These are phyloP conservation scores for Theonella swinhoei DNA, from an alignment of 37 sponge, comb jelly and placozoan genomes.

Conservation along the genomic window DNA sequence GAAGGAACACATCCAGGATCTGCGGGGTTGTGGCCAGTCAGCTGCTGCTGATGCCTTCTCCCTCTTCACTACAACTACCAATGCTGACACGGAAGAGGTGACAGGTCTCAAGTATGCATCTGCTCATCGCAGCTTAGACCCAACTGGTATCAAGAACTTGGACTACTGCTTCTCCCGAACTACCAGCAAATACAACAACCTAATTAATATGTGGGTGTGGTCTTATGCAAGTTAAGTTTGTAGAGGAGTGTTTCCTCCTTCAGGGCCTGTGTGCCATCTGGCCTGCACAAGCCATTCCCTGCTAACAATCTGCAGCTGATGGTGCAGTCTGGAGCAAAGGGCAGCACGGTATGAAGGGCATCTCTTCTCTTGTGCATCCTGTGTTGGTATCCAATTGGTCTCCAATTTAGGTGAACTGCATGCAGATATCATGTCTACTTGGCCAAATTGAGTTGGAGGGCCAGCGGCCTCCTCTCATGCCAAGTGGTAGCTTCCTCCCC, in stretches of 20 bases:
- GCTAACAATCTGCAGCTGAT: constrained; percentile 90
- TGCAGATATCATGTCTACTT: constrained; percentile 96
- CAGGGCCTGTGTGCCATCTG: constrained; percentile 79
- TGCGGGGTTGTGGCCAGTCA: constrained; percentile 35
- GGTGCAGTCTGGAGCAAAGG: constrained; percentile 97
- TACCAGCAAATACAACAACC: constrained; percentile 75
- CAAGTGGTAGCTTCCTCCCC: constrained; percentile 92
- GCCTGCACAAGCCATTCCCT: constrained; percentile 90
- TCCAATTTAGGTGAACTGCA: constrained; percentile 84
- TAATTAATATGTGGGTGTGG: constrained; percentile 66
- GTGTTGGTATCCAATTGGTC: background rate
- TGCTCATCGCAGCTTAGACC: constrained; percentile 70
- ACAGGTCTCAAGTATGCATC: constrained; percentile 55
- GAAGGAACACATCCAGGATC: constrained; percentile 20
- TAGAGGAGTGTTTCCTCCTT: too few relatives aligned
- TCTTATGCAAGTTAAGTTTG: background rate
- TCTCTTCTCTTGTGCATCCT: background rate
- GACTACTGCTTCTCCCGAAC: constrained; percentile 74
- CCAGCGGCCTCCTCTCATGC: constrained; percentile 94
- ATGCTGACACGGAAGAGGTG: constrained; percentile 14
- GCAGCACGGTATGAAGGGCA: constrained; percentile 72
- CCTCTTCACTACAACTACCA: background rate
- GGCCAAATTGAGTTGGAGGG: constrained; percentile 99
- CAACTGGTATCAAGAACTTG: constrained; percentile 54
- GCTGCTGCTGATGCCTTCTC: constrained; percentile 81